These are phyloP conservation scores for Aphelenchoides fujianensis DNA, from an alignment of 1,140 invertebrate species.

Conservation along the genomic window DNA sequence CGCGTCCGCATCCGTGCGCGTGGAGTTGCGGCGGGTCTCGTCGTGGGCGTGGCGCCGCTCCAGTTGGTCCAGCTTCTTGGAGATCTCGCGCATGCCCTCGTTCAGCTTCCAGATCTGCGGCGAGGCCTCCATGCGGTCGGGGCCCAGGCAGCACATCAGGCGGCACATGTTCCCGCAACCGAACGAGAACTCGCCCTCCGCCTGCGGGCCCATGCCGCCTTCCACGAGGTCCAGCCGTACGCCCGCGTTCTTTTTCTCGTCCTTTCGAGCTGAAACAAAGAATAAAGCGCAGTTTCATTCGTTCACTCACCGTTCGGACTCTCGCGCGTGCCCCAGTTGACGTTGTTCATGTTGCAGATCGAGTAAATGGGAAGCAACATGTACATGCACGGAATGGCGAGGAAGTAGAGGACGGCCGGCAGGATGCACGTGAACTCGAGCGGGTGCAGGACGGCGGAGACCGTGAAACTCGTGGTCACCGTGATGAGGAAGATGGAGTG, in stretches of 20 bases:
- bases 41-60: conserved; percentile 36
- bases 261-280: conserved; percentile 16
- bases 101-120: conserved; percentile 48
- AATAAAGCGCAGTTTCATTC: conserved; percentile 24
- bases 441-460: conserved; percentile 77
- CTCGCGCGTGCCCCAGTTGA: conserved; percentile 86
- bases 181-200: conserved; percentile 53
- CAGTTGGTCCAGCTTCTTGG: conserved; percentile 50
- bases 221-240: conserved; percentile 41
- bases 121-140: conserved; percentile 36
- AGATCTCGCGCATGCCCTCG: conserved; percentile 55
- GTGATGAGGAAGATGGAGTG: conserved; percentile 75
- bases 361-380: conserved; percentile 85
- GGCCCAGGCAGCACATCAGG: conserved; percentile 53
- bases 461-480: conserved; percentile 66
- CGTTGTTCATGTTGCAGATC: conserved; percentile 82
- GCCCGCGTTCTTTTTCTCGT: conserved; percentile 22
- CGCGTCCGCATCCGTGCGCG: conserved; percentile 2
- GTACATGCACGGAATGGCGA: conserved; percentile 89
- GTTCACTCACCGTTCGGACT: conserved; percentile 51
- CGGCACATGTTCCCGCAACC: conserved; percentile 55
- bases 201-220: conserved; percentile 26
- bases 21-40: conserved; percentile 15
- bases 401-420: conserved; percentile 79
- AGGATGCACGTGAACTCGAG: conserved; percentile 75